A percentile compares a stretch with the other conserved stretches of the same genome.
Evolutionary conservation across 2,888 invertebrate genomes (phyloP).

Genomic region (Orchestes rusci): DNA sequence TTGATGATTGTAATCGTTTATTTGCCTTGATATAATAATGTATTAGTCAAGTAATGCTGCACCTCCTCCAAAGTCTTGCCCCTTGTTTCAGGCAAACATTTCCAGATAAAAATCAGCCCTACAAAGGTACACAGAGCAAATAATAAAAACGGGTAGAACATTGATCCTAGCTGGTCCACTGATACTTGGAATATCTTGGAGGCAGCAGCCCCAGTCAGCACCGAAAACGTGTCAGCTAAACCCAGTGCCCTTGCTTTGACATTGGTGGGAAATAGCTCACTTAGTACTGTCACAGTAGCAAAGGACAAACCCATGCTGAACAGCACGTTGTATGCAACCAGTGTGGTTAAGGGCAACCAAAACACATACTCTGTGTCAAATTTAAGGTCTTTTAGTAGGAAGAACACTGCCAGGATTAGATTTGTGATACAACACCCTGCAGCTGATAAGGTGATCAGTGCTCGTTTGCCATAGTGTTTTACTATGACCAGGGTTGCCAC

Average conservation of each 20-base stretch:
- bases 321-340: conserved; percentile 47
- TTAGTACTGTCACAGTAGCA: conserved; percentile 46
- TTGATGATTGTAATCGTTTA: no score
- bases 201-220: conserved; percentile 44
- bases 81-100: conserved; percentile 60
- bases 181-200: conserved; percentile 48
- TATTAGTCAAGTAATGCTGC: conserved; percentile 54
- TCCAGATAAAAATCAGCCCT: conserved; percentile 53
- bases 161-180: conserved; percentile 48
- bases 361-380: conserved; percentile 37
- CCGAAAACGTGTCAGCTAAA: conserved; percentile 48
- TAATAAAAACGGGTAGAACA: conserved; percentile 58
- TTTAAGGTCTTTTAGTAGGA: conserved; percentile 43
- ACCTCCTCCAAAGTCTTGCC: conserved; percentile 62
- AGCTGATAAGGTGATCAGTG: conserved; percentile 52
- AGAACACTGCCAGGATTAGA: conserved; percentile 42
- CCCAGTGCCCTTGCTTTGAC: conserved; percentile 52
- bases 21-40: no score
- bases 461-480: conserved; percentile 58
- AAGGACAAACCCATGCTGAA: conserved; percentile 49
- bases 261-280: conserved; percentile 50
- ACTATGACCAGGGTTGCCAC: conserved; percentile 46
- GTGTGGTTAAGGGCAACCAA: conserved; percentile 47
- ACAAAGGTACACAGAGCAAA: conserved; percentile 54
- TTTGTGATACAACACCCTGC: conserved; percentile 43